A percentile compares a stretch with the other conserved stretches of the same genome.
Evolutionary conservation across 1,140 invertebrate species (phyloP).

Genomic region (Phymastichus coffea): DNA sequence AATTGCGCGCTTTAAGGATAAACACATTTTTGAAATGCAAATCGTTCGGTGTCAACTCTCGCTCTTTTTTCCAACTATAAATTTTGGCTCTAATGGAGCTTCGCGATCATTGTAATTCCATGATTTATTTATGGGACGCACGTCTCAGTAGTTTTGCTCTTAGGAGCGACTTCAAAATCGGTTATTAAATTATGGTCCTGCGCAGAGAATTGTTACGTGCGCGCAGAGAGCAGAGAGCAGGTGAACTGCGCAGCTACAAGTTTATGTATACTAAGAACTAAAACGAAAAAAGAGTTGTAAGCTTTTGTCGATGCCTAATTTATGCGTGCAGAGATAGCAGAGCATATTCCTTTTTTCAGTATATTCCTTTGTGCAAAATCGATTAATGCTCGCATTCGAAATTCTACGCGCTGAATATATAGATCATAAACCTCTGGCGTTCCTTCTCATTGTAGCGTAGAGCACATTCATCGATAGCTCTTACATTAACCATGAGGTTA

Average conservation of each 20-base stretch:
- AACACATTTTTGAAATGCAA: conserved; percentile 36
- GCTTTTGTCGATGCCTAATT: not conserved
- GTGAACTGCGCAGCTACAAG: conserved; percentile 26
- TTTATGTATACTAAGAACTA: conserved; percentile 1
- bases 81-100: conserved; percentile 54
- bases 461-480: no score
- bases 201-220: conserved; percentile 37
- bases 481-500: no score
- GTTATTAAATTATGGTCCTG: conserved; percentile 49
- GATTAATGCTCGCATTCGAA: no score
- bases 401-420: no score
- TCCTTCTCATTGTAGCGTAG: no score
- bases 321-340: conserved; percentile 6
- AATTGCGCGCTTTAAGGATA: conserved; percentile 52
- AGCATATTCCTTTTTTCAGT: not conserved
- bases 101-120: conserved; percentile 54
- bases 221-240: no score
- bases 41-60: conserved; percentile 25
- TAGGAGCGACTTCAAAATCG: conserved; percentile 40
- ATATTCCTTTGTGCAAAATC: not conserved
- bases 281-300: no score
- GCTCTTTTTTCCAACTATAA: conserved; percentile 49
- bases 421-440: no score
- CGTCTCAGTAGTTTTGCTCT: conserved; percentile 36
- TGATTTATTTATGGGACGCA: conserved; percentile 46